Evolutionary conservation across 2,888 invertebrate species (phyloP).

Genomic region (Hydraecia micacea): DNA sequence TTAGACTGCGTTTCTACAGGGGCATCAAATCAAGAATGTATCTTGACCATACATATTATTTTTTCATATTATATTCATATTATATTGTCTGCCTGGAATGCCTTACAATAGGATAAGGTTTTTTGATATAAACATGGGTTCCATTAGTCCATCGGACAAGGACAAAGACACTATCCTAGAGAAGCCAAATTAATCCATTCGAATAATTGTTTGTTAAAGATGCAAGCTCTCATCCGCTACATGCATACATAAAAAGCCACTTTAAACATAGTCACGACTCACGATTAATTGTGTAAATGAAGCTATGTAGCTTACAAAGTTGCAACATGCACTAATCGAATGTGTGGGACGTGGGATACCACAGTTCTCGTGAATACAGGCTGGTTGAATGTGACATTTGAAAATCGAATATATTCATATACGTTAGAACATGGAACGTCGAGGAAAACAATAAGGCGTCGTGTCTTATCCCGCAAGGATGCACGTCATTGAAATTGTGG

Average conservation of each 20-base stretch:
- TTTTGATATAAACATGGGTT: neutral
- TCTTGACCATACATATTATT: neutral
- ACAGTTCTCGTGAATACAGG: neutral
- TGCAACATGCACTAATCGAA: constrained; percentile 16
- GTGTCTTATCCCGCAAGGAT: constrained; percentile 1
- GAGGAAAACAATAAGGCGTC: constrained; percentile 29
- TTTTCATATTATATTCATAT: too few relatives aligned
- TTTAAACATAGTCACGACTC: constrained; percentile 36
- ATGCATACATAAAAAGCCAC: neutral
- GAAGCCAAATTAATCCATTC: neutral
- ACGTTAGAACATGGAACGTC: constrained; percentile 10
- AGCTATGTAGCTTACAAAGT: constrained; percentile 3
- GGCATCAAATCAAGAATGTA: neutral
- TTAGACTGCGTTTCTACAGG: neutral
- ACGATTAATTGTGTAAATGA: constrained; percentile 30
- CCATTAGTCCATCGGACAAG: neutral
- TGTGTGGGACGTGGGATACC: constrained; percentile 3
- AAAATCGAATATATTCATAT: constrained; percentile 25
- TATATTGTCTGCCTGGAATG: neutral
- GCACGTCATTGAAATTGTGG: constrained; percentile 1
- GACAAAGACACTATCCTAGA: neutral
- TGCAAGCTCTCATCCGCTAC: neutral
- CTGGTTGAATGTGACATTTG: neutral
- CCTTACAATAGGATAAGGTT: neutral
- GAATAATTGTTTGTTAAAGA: constrained; percentile 2